Evolutionary conservation across 2,888 invertebrate species (phyloP), one percentile per base, ranked within the genome.

Genomic region (Thera obeliscata): DNA sequence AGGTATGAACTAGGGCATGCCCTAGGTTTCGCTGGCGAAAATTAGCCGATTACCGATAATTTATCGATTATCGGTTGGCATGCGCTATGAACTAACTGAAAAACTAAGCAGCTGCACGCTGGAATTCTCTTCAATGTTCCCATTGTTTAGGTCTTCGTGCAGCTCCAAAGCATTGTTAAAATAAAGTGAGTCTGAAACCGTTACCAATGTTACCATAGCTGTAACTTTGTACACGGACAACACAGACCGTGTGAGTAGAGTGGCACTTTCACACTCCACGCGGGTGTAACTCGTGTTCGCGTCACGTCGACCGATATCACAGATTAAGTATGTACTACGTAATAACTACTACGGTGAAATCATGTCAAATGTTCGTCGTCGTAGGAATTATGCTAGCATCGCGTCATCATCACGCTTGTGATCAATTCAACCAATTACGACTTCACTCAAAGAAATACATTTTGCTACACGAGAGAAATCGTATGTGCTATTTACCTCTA

Each of bases 221-320:
- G 57, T 62, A 59, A 52, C 36, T 36, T 63, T 64, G 81, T 84
- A 80, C 76, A 78, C 81, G 83, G 87, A 77, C 80, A 79, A 78
- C 36, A 78, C 84, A 85, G 81, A 46, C 9, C 43, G 84, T 87
- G 86, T 77, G 83, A 81, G 80, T 74, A 84, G 84, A 81, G 80
- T 74, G 84, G 84, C 87, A 91, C 91, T 91, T 91, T 91, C 91
- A 89, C 91, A 82, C 83, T 87, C 86, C 76, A 73, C 64, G 60
- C 55, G 43, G 61, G 61, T 66, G 43, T 57, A 60, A 57, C 54
- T 49, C 48, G 57, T 61, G 71, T 57, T 22, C 69, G 67, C 66
- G 63, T 67, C 72, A 64, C 69, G 59, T 62, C 49, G 52, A 63
- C 50, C 59, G 55, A 64, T 55, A 43, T 36, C 60, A 56, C 55